Evolutionary conservation across 1,140 invertebrate genomes (phyloP).

Genomic region (Brachionus rubens): DNA sequence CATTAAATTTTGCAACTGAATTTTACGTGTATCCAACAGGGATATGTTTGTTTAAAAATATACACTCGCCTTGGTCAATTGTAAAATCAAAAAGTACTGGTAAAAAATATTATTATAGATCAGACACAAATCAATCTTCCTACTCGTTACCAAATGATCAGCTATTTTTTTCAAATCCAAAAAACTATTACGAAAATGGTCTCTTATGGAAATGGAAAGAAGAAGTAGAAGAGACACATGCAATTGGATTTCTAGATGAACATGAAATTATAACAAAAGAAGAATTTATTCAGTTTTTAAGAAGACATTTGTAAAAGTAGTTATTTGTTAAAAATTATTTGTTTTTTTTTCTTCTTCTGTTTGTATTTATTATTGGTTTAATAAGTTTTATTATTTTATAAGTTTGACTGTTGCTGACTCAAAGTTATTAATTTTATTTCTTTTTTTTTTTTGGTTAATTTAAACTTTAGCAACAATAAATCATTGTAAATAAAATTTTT

Average conservation of each 20-base stretch:
- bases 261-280: conserved; percentile 19
- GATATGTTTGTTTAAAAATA: conserved; percentile 20
- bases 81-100: conserved; percentile 12
- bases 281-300: conserved; percentile 24
- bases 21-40: conserved; percentile 37
- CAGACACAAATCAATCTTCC: background rate
- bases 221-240: background rate
- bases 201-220: conserved; percentile 27
- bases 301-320: background rate
- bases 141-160: conserved; percentile 22
- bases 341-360: background rate
- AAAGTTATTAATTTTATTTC: no score
- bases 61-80: conserved; percentile 35
- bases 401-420: no score
- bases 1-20: conserved; percentile 29
- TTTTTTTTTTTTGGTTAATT: no score
- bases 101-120: conserved; percentile 34
- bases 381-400: no score
- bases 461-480: no score
- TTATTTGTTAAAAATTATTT: background rate
- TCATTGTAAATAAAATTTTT: no score
- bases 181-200: conserved; percentile 34
- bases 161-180: conserved; percentile 16
- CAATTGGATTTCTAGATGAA: background rate
- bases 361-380: no score